Evolutionary conservation across 2,888 invertebrate species (phyloP), one percentile per base, ranked within the genome.

Genomic region (Malthinus flaveolus): DNA sequence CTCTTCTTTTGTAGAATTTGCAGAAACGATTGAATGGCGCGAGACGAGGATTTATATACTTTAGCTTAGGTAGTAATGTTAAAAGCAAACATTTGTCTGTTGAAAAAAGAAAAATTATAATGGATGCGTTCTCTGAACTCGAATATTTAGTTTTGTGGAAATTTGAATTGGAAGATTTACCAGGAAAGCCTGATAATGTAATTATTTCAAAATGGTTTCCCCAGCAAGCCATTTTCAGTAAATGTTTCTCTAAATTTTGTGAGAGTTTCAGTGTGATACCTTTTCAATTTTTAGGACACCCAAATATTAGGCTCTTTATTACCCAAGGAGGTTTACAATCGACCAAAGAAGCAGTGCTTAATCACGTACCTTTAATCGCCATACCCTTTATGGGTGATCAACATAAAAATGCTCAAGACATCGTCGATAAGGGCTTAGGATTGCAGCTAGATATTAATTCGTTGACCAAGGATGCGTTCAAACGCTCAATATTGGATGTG

Each of bases 321-420:
- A 69, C 68, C 3, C 68, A 68, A 34, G 66, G 67, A 34, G 66
- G 68, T 8, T 44, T 65, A 6, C 55, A 62, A 35, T 66, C 65
- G 31, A 65, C 62, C 44, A 64, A 63, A 45, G 68, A 69, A 59
- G 64, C 68, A 3, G 62, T 68, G 8, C 53, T 61, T 42, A 62
- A 66, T 56, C 59, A 62, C 33, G 63, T 69, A 61, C 73, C 73
- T 9, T 53, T 73, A 35, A 56, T 70, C 5, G 69, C 63, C 7
- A 49, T 72, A 32, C 71, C 71, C 5, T 66, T 69, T 49, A 59
- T 59, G 13, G 66, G 60, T 9, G 71, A 71, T 56, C 71, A 71
- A 48, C 56, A 55, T 15, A 46, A 51, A 8, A 71, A 72, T 50
- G 62, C 63, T 0, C 59, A 62, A 15, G 63, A 59, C 49, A 60